phyloP scores from a whole-genome alignment of 2,888 invertebrate species.

The Drosophila atripex region DNA sequence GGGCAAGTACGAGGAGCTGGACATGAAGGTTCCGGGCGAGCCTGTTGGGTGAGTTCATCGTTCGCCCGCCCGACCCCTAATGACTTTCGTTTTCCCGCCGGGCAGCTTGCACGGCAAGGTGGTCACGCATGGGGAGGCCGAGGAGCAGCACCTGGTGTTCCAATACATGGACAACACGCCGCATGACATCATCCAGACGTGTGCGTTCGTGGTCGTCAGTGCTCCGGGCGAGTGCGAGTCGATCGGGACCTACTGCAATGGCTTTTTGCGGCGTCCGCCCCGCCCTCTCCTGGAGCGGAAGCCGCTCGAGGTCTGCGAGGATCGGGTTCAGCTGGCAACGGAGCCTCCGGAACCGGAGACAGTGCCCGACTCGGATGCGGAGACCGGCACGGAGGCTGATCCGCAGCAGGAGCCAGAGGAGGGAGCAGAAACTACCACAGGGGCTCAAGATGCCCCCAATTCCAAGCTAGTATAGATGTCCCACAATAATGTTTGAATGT shows the following conservation, averaged over 20 bases:
- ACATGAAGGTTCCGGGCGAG: conserved; percentile 74
- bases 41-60: conserved; percentile 71
- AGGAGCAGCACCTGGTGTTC: conserved; percentile 76
- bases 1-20: conserved; percentile 72
- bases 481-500: too few relatives aligned
- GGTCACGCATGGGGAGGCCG: conserved; percentile 65
- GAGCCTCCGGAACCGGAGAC: conserved; percentile 40
- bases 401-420: conserved; percentile 16
- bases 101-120: conserved; percentile 74
- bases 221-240: conserved; percentile 71
- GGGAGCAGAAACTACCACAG: conserved; percentile 9
- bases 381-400: conserved; percentile 29
- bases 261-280: conserved; percentile 72
- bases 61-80: conserved; percentile 2
- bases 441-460: background rate
- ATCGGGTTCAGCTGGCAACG: conserved; percentile 52
- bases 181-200: conserved; percentile 78
- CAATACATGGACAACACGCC: conserved; percentile 79
- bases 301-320: conserved; percentile 70
- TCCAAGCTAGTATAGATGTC: conserved; percentile 12
- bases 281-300: conserved; percentile 76
- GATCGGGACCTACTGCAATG: conserved; percentile 76
- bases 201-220: conserved; percentile 72
- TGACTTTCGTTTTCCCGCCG: conserved; percentile 8
- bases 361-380: conserved; percentile 36